phyloP scores from a whole-genome alignment of 92 coral and sea anemone species.

The Phenganax marumi region DNA sequence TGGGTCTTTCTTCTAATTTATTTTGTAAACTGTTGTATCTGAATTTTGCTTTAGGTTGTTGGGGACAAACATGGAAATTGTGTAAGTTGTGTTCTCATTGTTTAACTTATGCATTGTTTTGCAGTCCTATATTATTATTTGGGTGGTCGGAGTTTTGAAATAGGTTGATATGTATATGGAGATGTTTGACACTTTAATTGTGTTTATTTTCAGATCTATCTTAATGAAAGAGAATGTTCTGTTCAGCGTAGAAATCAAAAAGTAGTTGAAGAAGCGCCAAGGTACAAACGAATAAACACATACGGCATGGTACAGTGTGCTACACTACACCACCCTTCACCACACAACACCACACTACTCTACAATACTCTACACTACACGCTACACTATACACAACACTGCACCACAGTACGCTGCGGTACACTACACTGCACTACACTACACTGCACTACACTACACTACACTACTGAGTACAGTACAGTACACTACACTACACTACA shows the following conservation, averaged over 20 bases:
- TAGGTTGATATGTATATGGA: constrained; percentile 23
- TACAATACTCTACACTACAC: no score
- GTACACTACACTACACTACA: no score
- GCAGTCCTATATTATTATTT: background rate
- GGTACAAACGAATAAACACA: constrained; percentile 51
- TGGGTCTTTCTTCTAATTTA: background rate
- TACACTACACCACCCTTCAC: no score
- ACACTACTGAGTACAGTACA: no score
- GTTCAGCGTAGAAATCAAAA: constrained; percentile 96
- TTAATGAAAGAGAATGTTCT: constrained; percentile 97
- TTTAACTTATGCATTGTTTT: background rate
- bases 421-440: no score
- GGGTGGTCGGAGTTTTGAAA: background rate
- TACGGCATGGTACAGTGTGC: no score
- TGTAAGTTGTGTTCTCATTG: constrained; percentile 60
- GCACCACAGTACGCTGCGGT: no score
- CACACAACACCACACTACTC: no score
- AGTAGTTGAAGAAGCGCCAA: constrained; percentile 98
- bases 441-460: no score
- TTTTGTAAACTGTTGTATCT: background rate
- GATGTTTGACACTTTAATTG: background rate
- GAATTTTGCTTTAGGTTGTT: constrained; percentile 64
- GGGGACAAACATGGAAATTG: constrained; percentile 97
- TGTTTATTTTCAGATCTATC: constrained; percentile 62
- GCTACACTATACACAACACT: no score